Evolutionary conservation across 2,888 invertebrate species (phyloP), one percentile per base, ranked within the genome.

Genomic region (Willowsia nigromaculata): DNA sequence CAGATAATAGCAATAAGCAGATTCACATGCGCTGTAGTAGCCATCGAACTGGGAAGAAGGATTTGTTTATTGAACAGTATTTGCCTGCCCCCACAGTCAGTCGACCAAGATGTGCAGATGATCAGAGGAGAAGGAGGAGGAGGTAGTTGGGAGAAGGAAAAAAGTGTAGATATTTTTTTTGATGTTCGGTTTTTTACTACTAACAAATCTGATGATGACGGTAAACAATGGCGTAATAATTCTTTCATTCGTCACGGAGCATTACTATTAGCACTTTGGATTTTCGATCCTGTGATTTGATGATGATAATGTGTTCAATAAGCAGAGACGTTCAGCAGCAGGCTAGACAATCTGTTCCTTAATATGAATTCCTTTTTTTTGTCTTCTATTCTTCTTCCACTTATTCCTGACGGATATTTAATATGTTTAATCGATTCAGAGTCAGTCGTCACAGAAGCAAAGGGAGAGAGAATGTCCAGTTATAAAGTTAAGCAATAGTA

Each of bases 381-480:
- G 18, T 71, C 65, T 78, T 30, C 78, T 37, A 27, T 27, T 22
- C 37, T 33, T 22, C 6, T 56, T 25, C 18, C 1, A 1, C 53
- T 53, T 53, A 53, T 53, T 53, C 56, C 27, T 43, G 43, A 50
- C 33, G 30, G 47, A 83, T 50, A 85, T 47, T 84, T 84, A 89
- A 89, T 89, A 84, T 84, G 80, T 78, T 89, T 89, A 89, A 89
- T 89, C 89, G 84, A 89, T 89, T 89, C 89, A 89, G 30, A 88
- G 88, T 83, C 88, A 88, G 82, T 82, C 82, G 82, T 87, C 87
- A 56, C 65, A 43, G 18, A 74, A 43, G 43, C 5, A 18, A 27
- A 68, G 15, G 30, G n/a, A 22, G 47, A 68, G 56, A 43, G 9
- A 33, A 37, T 80, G 62, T 62, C 37, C 81, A 62, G 81, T 62